Evolutionary conservation across 2,888 invertebrate genomes (phyloP).

Genomic region (Volucella bombylans): DNA sequence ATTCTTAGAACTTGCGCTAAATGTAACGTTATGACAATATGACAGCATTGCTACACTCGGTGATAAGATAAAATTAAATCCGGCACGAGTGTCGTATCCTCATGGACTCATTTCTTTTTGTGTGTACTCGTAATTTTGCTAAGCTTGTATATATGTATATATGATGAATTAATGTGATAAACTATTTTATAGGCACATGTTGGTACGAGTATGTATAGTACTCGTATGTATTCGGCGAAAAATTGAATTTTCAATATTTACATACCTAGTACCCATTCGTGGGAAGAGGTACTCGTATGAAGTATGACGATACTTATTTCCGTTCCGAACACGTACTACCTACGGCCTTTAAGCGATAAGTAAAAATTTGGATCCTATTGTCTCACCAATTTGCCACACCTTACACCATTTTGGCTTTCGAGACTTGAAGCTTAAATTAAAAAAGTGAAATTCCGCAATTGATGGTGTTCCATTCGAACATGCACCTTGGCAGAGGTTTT

Average conservation of each 20-base stretch:
- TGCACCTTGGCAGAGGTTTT: conserved; percentile 20
- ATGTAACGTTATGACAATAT: background rate
- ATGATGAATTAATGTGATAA: background rate
- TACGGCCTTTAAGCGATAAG: conserved; percentile 13
- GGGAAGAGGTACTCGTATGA: no score
- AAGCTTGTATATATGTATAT: background rate
- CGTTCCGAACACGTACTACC: conserved; percentile 16
- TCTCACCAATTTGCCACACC: conserved; percentile 43
- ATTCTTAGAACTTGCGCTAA: background rate
- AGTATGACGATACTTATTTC: background rate
- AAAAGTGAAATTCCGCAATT: conserved; percentile 23
- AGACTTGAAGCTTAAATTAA: conserved; percentile 25
- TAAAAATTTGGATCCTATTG: conserved; percentile 1
- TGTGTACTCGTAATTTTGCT: background rate
- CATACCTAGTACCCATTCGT: no score
- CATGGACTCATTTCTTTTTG: conserved; percentile 9
- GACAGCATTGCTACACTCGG: background rate
- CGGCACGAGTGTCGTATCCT: background rate
- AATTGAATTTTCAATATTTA: no score
- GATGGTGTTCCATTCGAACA: conserved; percentile 28
- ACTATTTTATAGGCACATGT: background rate
- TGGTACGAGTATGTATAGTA: no score
- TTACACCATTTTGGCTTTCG: conserved; percentile 1
- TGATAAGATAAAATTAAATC: conserved; percentile 1
- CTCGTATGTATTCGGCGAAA: no score